Base-by-base conservation (phyloP, 1,140 invertebrate genomes). In the Drosophila kurseongensis region DNA sequence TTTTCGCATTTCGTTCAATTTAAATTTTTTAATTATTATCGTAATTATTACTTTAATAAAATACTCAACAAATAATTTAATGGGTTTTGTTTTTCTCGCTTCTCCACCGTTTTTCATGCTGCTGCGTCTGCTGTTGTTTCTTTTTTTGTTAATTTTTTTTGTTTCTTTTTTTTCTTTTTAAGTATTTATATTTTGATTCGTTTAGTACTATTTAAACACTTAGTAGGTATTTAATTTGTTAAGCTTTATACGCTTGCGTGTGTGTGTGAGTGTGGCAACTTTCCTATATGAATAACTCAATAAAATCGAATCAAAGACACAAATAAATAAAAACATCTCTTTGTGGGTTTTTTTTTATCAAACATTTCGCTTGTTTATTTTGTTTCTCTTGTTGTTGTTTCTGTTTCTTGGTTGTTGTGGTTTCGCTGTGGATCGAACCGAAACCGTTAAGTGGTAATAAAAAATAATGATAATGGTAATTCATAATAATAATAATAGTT, bases 1-100 rank as follows among this genome's bases (percentile, higher is more conserved):
- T 32, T 61, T 55, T 71, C 13, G 29, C 67, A 23, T 57, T 44
- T 47, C 18, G 62, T 88, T 79, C 54, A 77, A 68, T 88, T 80
- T 51, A 65, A 80, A 67, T 71, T 76, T 74, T 79, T 71, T 78
- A 74, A 74, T 77, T 77, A 82, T 66, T 78, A 79, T 74, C 58
- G 63, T 78, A 57, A 78, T 62, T 79, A 74, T 77, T 62, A 71
- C 29, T 77, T 74, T 89, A 89, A 72, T 89, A 88, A 89, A 89
- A 89, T 89, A 89, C 77, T 89, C 84, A 89, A 89, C 84, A 89
- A 89, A 89, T 89, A 83, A 89, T 86, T 71, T 48, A 72, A 77
- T 82, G 69, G 66, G 65, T 47, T 66, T 55, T 50, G 18, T 56
- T 71, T 74, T 54, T 35, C 55, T 76, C 36, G 56, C 40, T 58